A percentile compares a stretch with the other conserved stretches of the same genome.
These are phyloP conservation scores for Conus canariensis DNA, from an alignment of 2,888 invertebrate genomes.

Conservation along the genomic window DNA sequence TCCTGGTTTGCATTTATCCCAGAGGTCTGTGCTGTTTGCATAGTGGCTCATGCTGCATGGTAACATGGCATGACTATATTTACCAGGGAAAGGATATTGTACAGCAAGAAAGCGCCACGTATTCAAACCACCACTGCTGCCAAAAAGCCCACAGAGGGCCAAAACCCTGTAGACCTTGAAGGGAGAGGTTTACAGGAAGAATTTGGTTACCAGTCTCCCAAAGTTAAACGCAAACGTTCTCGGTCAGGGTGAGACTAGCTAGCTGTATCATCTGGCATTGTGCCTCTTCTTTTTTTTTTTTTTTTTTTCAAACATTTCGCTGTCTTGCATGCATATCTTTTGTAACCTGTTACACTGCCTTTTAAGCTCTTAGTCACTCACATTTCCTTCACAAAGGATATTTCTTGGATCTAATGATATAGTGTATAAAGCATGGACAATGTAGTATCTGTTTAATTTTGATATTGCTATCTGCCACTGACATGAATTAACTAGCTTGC, in stretches of 20 bases:
- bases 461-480: neutral
- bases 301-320: neutral
- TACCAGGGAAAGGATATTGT: constrained; percentile 23
- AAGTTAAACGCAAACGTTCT: constrained; percentile 1
- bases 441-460: neutral
- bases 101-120: constrained; percentile 34
- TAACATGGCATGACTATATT: neutral
- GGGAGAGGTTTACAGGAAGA: neutral
- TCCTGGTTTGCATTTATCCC: too few relatives aligned
- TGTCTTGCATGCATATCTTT: neutral
- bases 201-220: neutral
- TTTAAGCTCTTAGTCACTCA: neutral
- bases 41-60: too few relatives aligned
- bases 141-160: neutral
- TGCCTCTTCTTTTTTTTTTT: neutral
- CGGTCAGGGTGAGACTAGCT: neutral
- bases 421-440: neutral
- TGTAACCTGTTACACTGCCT: neutral
- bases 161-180: neutral
- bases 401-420: neutral
- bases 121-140: neutral
- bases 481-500: neutral
- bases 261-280: neutral
- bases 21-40: too few relatives aligned
- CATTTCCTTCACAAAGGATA: neutral